A percentile compares a stretch with the other conserved stretches of the same genome.
Conservation (phyloP, 1,140 invertebrate genomes). For the Mycetomoellerius zeteki region DNA sequence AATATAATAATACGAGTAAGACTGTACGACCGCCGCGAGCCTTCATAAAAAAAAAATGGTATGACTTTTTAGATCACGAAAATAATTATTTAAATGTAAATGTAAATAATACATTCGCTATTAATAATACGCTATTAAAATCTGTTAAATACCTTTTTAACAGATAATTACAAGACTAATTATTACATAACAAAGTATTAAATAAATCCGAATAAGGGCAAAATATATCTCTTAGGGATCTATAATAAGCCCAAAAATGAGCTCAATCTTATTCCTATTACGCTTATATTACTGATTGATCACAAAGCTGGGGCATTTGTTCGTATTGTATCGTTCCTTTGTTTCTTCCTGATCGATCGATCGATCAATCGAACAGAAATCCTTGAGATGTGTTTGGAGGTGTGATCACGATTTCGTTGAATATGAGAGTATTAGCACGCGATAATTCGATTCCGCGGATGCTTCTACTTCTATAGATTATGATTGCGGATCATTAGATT, state of each 20-base stretch:
- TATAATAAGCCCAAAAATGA: conserved; percentile 49
- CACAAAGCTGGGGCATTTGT: conserved; percentile 37
- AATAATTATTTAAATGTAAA: conserved; percentile 16
- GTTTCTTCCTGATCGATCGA: conserved; percentile 31
- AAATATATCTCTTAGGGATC: conserved; percentile 38
- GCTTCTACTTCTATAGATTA: not conserved
- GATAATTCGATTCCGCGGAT: not conserved
- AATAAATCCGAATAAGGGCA: conserved; percentile 42
- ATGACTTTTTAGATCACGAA: not conserved
- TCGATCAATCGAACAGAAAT: conserved; percentile 47
- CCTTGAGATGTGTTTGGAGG: conserved; percentile 47
- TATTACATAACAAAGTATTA: conserved; percentile 40
- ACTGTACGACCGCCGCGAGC: conserved; percentile 5
- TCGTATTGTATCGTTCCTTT: conserved; percentile 40
- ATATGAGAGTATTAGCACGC: conserved; percentile 11
- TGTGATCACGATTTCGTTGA: not conserved
- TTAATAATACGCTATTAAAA: conserved; percentile 33
- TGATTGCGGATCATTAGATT: not conserved
- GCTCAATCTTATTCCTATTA: conserved; percentile 42
- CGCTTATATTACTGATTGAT: conserved; percentile 47
- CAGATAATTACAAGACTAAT: conserved; percentile 39
- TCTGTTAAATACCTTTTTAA: conserved; percentile 21
- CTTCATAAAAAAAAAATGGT: not conserved
- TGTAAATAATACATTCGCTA: conserved; percentile 52
- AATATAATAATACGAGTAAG: conserved; percentile 31